Conservation (phyloP, 1,140 invertebrate genomes). For the Pantala flavescens region DNA sequence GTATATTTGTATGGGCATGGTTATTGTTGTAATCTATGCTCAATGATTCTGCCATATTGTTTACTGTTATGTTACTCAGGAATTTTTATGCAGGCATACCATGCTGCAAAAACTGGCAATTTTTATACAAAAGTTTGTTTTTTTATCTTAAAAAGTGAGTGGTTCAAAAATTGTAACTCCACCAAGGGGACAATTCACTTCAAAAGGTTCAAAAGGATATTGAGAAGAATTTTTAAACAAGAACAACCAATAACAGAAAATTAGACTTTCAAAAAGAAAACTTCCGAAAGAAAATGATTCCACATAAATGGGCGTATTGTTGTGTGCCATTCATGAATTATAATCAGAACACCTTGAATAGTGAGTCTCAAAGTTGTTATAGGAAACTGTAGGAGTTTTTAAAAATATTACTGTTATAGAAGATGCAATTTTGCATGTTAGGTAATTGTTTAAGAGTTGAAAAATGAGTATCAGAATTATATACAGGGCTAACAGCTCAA, state of each 20-base stretch:
- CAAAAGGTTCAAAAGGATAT: not conserved
- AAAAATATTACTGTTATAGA: constrained; percentile 5
- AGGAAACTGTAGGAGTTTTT: constrained; percentile 6
- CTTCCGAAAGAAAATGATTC: not conserved
- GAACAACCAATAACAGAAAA: not conserved
- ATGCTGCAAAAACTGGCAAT: not conserved
- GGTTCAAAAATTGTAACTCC: not conserved
- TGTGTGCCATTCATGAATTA: constrained; percentile 7
- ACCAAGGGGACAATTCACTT: not conserved
- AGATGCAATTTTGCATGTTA: constrained; percentile 3
- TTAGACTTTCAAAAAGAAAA: not conserved
- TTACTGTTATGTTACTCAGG: constrained; percentile 9
- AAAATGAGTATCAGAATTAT: constrained; percentile 4
- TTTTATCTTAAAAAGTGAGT: not conserved
- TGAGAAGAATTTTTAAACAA: not conserved
- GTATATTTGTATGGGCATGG: constrained; percentile 1
- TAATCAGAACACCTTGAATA: constrained; percentile 1
- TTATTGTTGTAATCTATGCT: constrained; percentile 8
- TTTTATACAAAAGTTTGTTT: not conserved
- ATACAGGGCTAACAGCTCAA: not conserved
- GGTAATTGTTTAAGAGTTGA: constrained; percentile 7
- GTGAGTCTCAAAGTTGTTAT: constrained; percentile 6
- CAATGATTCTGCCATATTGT: constrained; percentile 9
- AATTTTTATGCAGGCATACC: constrained; percentile 2
- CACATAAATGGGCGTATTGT: not conserved